Conservation (phyloP, 2,888 invertebrate genomes). For the Limnephilus lunatus region DNA sequence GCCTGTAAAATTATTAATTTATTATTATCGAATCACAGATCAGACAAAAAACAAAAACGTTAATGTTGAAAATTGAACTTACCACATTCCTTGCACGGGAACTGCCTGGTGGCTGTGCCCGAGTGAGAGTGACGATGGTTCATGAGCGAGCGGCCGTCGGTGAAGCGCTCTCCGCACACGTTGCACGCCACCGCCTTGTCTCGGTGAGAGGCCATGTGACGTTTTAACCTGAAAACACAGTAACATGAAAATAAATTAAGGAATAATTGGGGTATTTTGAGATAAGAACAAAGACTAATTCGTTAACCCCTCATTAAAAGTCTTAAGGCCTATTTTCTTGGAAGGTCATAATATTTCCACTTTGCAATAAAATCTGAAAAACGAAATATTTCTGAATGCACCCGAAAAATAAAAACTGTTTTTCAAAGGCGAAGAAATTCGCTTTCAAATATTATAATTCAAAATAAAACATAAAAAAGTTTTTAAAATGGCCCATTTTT, state of each 20-base stretch:
- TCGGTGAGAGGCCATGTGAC: slow-evolving; percentile 84
- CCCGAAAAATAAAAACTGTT: too few species aligned
- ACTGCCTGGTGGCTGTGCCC: slow-evolving; percentile 79
- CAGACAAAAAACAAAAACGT: not conserved
- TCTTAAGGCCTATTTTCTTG: too few species aligned
- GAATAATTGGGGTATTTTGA: not conserved
- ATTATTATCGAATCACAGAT: not conserved
- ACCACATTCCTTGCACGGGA: slow-evolving; percentile 90
- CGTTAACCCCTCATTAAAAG: too few species aligned
- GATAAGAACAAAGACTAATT: not conserved
- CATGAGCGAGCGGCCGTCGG: slow-evolving; percentile 83
- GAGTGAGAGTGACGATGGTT: slow-evolving; percentile 83
- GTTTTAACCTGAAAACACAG: slow-evolving; percentile 71
- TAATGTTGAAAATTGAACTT: slow-evolving; percentile 65
- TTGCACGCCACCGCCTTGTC: slow-evolving; percentile 84
- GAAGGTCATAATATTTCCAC: too few species aligned
- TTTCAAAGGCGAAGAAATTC: too few species aligned
- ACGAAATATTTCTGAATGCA: too few species aligned
- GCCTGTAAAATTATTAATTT: slow-evolving; percentile 68
- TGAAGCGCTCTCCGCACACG: slow-evolving; percentile 84
- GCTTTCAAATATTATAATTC: too few species aligned
- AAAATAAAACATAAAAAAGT: too few species aligned
- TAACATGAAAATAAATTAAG: not conserved
- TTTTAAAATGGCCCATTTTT: too few species aligned
- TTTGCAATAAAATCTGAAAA: too few species aligned